Evolutionary conservation across 2,888 invertebrate genomes (phyloP), one percentile per base, ranked within the genome.

Genomic region (Nebria brevicollis): DNA sequence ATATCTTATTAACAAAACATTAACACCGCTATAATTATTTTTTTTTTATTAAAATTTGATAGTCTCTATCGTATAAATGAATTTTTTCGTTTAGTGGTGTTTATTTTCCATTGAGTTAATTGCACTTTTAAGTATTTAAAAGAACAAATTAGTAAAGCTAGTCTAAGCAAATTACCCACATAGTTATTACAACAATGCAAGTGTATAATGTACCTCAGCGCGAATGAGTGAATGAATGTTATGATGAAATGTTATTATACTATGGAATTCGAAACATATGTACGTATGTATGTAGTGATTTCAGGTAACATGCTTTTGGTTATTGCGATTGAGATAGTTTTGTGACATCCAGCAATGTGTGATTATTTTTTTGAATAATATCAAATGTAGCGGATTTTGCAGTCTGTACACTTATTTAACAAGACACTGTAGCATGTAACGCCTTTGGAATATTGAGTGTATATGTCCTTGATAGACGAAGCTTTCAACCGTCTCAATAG

Each of bases 161-260:
- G 64, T 68, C 70, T 80, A 80, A 80, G 80, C 80, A 75, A 80
- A 43, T 64, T 75, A 80, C 80, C 80, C 80, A 80, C 80, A 80
- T 80, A 80, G 80, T 80, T 68, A 34, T 80, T 75, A 80, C 66
- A 79, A 70, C 34, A 70, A 75, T 80, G 80, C 80, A 75, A 75
- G 74, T 80, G 75, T 34, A 5, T 34, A 4, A 34, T 34, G 5
- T 42, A 75, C 75, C 70, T 80, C 75, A 75, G 80, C 80, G 75
- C 75, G 65, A 80, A 75, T 75, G 80, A 80, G 68, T 1, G 34
- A 34, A 34, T 34, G 34, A 34, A 34, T 34, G 34, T 34, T 34
- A 34, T 66, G 20, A 25, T 66, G 68, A 25, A 13, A 25, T 8
- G 20, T 20, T 68, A 26, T 68, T 8, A 15, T 20, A 68, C 20